Percentiles rank a stretch among this genome's conserved stretches.
Evolutionary conservation across 2,888 invertebrate genomes (phyloP).

Genomic region (Cryptophagus acutangulus): DNA sequence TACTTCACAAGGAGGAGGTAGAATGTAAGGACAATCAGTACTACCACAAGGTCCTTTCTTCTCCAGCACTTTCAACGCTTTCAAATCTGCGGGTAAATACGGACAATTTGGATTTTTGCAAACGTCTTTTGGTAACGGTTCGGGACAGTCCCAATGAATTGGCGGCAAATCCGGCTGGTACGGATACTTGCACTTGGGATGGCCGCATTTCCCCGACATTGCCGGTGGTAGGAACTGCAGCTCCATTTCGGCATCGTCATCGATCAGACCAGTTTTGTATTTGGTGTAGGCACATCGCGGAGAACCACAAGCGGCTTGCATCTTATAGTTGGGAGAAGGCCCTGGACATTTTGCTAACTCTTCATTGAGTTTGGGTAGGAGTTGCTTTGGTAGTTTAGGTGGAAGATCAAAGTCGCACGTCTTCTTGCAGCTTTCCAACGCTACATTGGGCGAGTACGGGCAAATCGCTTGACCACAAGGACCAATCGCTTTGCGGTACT

Average conservation of each 20-base stretch:
- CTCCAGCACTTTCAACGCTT: constrained; percentile 32
- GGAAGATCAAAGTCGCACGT: constrained; percentile 24
- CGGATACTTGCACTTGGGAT: constrained; percentile 37
- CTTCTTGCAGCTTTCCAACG: constrained; percentile 34
- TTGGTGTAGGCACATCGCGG: constrained; percentile 41
- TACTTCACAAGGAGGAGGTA: constrained; percentile 29
- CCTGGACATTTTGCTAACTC: neutral
- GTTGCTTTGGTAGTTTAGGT: neutral
- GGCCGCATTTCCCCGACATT: constrained; percentile 34
- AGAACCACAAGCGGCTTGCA: constrained; percentile 36
- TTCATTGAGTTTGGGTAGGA: neutral
- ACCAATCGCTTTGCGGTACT: constrained; percentile 42
- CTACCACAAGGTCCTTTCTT: constrained; percentile 38
- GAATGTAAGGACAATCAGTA: constrained; percentile 38
- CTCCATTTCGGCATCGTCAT: constrained; percentile 36
- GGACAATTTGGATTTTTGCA: constrained; percentile 45
- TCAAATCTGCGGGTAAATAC: constrained; percentile 29
- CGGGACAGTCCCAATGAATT: constrained; percentile 48
- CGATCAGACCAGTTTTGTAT: constrained; percentile 37
- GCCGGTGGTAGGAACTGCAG: constrained; percentile 33
- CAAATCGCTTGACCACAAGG: constrained; percentile 43
- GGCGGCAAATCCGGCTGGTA: constrained; percentile 36
- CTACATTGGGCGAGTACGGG: constrained; percentile 38
- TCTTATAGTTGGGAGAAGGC: neutral
- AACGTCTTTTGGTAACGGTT: constrained; percentile 42